A percentile compares a stretch with the other conserved stretches of the same genome.
These are phyloP conservation scores for western clawed frog (Xenopus tropicalis) DNA, from an alignment of 2,113 vertebrate species.

Conservation along the genomic window DNA sequence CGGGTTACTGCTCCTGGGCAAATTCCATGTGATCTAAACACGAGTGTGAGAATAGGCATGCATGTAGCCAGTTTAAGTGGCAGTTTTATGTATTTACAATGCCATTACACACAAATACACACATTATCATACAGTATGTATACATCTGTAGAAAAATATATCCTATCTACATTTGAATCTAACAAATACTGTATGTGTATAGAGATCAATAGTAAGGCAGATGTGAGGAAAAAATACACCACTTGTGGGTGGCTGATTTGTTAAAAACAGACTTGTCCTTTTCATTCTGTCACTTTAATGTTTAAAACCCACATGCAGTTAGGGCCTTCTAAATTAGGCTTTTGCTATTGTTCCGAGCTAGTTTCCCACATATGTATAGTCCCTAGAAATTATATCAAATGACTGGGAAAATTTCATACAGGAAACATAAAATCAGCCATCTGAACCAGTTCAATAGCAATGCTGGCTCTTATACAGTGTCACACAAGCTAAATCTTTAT, in stretches of 20 bases:
- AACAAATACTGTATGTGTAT: not conserved
- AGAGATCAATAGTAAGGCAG: not conserved
- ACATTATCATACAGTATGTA: too few relatives aligned
- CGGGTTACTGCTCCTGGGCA: too few relatives aligned
- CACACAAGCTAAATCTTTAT: constrained; percentile 16
- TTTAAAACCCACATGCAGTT: not conserved
- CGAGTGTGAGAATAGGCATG: too few relatives aligned
- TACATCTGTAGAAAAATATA: too few relatives aligned
- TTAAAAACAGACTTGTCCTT: not conserved
- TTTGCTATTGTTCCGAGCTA: not conserved
- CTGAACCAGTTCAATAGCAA: not conserved
- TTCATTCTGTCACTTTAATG: too few relatives aligned
- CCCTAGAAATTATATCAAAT: constrained; percentile 34
- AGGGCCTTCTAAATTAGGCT: not conserved
- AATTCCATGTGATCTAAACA: too few relatives aligned
- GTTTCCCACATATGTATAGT: constrained; percentile 20
- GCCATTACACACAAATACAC: too few relatives aligned
- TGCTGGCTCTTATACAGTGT: constrained; percentile 7
- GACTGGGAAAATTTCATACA: constrained; percentile 29
- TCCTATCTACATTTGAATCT: too few relatives aligned
- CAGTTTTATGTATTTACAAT: too few relatives aligned
- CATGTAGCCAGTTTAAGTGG: too few relatives aligned
- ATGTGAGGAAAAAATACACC: not conserved
- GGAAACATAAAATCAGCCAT: constrained; percentile 19
- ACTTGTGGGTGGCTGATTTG: not conserved